These are phyloP conservation scores for Gryllus bimaculatus DNA, from an alignment of 1,140 invertebrate species.

Conservation along the genomic window DNA sequence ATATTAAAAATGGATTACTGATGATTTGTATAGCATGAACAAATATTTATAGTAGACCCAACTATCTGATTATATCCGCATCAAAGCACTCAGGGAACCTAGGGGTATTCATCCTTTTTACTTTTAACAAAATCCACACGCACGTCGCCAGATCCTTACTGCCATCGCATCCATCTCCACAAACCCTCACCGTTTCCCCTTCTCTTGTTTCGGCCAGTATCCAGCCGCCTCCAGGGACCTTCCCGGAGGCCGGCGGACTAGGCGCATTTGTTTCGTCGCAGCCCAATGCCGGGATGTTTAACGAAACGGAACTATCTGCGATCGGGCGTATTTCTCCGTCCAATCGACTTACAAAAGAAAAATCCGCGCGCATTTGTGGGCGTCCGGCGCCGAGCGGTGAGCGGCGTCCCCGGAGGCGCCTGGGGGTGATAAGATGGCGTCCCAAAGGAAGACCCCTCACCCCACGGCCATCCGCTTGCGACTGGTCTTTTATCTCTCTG, in stretches of 20 bases:
- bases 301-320: constrained; percentile 3
- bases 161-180: not conserved
- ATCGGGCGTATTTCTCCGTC: not conserved
- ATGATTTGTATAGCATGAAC: too few relatives aligned
- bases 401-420: too few relatives aligned
- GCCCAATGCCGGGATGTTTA: not conserved
- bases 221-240: too few relatives aligned
- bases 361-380: not conserved
- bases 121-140: not conserved
- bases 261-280: not conserved
- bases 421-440: too few relatives aligned
- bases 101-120: too few relatives aligned
- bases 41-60: too few relatives aligned
- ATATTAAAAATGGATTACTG: too few relatives aligned
- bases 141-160: not conserved
- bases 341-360: not conserved
- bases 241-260: not conserved
- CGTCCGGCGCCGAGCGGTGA: not conserved
- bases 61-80: too few relatives aligned
- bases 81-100: too few relatives aligned
- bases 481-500: too few relatives aligned
- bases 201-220: not conserved
- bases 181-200: not conserved
- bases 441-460: too few relatives aligned
- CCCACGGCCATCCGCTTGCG: too few relatives aligned